phyloP scores from a whole-genome alignment of 2,113 vertebrate genomes.

The Macquaria australasica region DNA sequence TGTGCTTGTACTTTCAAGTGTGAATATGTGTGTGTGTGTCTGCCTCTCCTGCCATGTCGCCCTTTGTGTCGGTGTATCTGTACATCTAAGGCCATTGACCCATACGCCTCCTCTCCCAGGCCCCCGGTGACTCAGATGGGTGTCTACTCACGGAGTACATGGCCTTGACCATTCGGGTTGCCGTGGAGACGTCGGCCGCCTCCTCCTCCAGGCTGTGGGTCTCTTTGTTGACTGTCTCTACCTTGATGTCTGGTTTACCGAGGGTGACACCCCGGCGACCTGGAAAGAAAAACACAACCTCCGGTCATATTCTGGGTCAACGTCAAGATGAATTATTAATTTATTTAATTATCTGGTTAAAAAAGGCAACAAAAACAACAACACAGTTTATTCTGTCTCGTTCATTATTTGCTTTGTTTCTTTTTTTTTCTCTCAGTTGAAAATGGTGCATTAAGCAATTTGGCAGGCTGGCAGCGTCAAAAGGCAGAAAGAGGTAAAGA shows the following conservation, averaged over 20 bases:
- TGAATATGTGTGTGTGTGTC: not conserved
- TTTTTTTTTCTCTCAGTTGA: not conserved
- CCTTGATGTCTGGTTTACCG: constrained; percentile 96
- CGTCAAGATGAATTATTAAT: not conserved
- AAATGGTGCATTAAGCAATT: constrained; percentile 7
- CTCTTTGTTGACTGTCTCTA: constrained; percentile 97
- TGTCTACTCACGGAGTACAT: constrained; percentile 92
- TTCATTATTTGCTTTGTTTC: constrained; percentile 9
- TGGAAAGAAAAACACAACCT: constrained; percentile 67
- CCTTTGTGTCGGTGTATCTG: constrained; percentile 51
- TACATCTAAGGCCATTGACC: constrained; percentile 65
- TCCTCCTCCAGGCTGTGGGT: constrained; percentile 93
- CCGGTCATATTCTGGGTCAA: constrained; percentile 26
- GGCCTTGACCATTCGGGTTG: constrained; percentile 96
- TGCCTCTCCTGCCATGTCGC: constrained; percentile 24
- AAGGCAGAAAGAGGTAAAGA: not conserved
- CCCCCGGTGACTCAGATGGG: constrained; percentile 78
- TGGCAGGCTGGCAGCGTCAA: not conserved
- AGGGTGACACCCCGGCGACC: constrained; percentile 94
- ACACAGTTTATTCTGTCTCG: not conserved
- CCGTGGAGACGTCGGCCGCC: constrained; percentile 89
- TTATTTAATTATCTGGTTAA: not conserved
- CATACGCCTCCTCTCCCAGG: constrained; percentile 53
- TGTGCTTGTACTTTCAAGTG: not conserved
- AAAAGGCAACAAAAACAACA: not conserved